Percentiles rank a stretch among this genome's conserved stretches.
These are phyloP conservation scores for Caenorhabditis tropicalis DNA, from an alignment of 1,140 invertebrate genomes.

Conservation along the genomic window DNA sequence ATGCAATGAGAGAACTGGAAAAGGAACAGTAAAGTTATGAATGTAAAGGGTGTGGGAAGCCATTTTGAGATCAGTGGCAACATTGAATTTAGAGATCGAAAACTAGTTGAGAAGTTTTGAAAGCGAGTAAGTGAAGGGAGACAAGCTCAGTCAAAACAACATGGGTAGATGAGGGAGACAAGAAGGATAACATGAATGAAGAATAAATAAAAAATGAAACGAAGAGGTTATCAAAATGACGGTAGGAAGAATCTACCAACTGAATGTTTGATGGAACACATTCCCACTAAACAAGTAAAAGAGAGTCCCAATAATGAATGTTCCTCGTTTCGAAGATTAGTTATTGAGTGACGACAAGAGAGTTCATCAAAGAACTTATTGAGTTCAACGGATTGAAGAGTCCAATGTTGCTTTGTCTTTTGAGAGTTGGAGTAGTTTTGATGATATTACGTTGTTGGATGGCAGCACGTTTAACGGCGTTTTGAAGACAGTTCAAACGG, in stretches of 20 bases:
- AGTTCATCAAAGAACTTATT: neutral
- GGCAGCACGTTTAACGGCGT: neutral
- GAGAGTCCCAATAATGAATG: neutral
- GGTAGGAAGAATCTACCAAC: slow-evolving; percentile 43
- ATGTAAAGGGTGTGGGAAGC: slow-evolving; percentile 21
- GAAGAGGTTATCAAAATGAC: slow-evolving; percentile 1
- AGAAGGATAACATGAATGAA: neutral
- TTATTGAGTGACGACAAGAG: slow-evolving; percentile 12
- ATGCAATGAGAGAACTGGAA: neutral
- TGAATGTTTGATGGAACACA: neutral
- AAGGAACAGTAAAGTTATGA: neutral
- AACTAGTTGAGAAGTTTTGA: slow-evolving; percentile 15
- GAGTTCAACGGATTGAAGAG: neutral
- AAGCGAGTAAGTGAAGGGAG: slow-evolving; percentile 17
- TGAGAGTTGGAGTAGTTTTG: neutral
- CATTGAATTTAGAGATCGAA: neutral
- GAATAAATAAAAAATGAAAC: slow-evolving; percentile 27
- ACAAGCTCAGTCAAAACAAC: slow-evolving; percentile 23
- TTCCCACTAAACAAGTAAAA: neutral
- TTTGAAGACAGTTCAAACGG: neutral
- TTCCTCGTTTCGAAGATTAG: slow-evolving; percentile 1
- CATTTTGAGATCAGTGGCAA: slow-evolving; percentile 37
- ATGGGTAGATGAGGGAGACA: slow-evolving; percentile 2
- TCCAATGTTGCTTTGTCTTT: neutral
- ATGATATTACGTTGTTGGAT: slow-evolving; percentile 4